Conservation (phyloP, 2,113 vertebrate genomes). For the Phaethon lepturus region DNA sequence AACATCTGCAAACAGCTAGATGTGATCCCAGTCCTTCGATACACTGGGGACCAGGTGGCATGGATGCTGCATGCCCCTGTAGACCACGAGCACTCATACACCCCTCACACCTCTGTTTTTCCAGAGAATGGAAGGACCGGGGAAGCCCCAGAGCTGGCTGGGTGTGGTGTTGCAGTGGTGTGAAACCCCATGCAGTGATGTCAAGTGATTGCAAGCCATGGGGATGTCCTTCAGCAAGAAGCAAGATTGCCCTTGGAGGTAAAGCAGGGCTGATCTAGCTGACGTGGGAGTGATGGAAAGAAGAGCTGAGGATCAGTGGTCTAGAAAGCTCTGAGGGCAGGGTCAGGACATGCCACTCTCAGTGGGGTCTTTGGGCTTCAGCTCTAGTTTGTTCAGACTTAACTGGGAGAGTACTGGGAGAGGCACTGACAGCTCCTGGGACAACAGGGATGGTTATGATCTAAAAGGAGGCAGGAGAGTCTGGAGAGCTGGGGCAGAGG, state of each 20-base stretch:
- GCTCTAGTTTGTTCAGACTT: not conserved
- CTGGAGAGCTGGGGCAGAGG: not conserved
- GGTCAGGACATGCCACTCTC: not conserved
- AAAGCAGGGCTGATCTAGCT: not conserved
- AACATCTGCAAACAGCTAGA: not conserved
- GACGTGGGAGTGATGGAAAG: not conserved
- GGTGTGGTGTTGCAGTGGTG: not conserved
- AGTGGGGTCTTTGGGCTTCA: not conserved
- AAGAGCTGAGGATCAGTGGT: not conserved
- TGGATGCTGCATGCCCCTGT: rapidly evolving
- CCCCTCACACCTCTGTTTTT: not conserved
- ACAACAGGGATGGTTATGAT: not conserved
- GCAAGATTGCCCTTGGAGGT: not conserved
- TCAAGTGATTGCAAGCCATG: not conserved
- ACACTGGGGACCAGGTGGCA: not conserved
- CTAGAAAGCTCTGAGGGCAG: not conserved
- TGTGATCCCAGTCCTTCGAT: not conserved
- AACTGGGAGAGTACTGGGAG: not conserved
- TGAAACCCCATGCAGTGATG: not conserved
- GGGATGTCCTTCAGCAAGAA: not conserved
- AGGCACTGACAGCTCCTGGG: not conserved
- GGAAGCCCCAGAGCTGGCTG: not conserved
- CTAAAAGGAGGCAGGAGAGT: not conserved
- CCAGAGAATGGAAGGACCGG: not conserved
- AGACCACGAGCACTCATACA: not conserved